Evolutionary conservation across 2,113 vertebrate species (phyloP), one percentile per base, ranked within the genome.

Genomic region (Nycticryphes semicollaris): DNA sequence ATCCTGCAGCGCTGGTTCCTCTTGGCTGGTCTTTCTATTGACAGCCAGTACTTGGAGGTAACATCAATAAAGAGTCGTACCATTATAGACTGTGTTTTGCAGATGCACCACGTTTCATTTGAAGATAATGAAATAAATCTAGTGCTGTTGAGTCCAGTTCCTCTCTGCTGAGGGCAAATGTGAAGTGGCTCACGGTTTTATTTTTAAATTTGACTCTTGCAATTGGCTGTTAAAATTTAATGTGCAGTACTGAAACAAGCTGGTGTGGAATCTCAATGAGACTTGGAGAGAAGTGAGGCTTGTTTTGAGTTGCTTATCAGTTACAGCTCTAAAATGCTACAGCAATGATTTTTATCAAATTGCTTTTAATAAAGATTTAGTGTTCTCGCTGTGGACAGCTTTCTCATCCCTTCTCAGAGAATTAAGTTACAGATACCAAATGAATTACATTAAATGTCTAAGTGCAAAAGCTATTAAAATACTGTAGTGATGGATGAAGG

Each of bases 1-100:
- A 0, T 22, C n/a, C 4, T 63, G 0, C 48, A 48, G 78, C 8
- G 54, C 39, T 0, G 0, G 12, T 68, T 68, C 86, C 37, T 75
- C 56, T 48, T 67, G 72, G 18, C 80, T 48, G 64, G 41, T 59
- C 41, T 43, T 70, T 21, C 53, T 50, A 5, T 84, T 63, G 31
- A 87, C 63, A 81, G 47, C 60, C 54, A 43, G 30, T 37, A 12
- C 80, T 69, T 18, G 56, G 47, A 72, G 59, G 41, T 39, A 33
- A 5, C n/a, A 23, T 37, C 87, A 23, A 14, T 64, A 57, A 50
- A 67, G 67, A 87, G 7, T 12, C 9, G 12, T 2, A 28, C 30
- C 39, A 2, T 62, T 87, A 47, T 37, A 43, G 45, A 14, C 2
- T 25, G 56, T 16, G 67, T 56, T 82, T 70, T 75, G 25, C 37